Base-by-base conservation (phyloP, 2,113 vertebrate species). In the Pterocles gutturalis region DNA sequence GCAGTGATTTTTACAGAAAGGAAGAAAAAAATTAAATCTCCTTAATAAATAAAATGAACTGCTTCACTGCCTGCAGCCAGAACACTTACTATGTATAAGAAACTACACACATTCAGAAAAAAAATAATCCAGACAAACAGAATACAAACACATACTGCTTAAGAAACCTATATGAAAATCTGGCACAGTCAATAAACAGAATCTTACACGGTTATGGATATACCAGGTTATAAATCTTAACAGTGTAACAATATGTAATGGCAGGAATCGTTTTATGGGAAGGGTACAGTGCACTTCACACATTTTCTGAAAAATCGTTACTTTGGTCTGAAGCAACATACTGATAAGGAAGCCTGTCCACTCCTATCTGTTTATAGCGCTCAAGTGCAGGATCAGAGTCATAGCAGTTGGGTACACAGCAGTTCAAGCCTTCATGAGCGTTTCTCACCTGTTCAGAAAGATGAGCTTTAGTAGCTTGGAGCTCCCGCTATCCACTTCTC, bases 31-130 rank as follows among this genome's bases (percentile, higher is more conserved):
- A 72, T 70, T 43, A 25, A 53, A 15, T 14, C 9, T 75, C 53
- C 65, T 70, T 57, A 62, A 94, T 87, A 97, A 94, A 96, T 96
- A 88, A 93, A 93, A 61, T 93, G 11, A 88, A 83, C 72, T 91
- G 97, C 90, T 93, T 94, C 92, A 86, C 72, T 82, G 94, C 55
- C 72, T 87, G 62, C 80, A 91, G 62, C 73, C 54, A 9, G 90
- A 96, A 95, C 86, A 90, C 70, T 94, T 96, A 93, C 65, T 96
- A 83, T 73, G 85, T 82, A 21, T 94, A 96, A 96, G 91, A 97
- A 96, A 89, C 31, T 69, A 82, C 79, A 65, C 72, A 65, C 11
- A 49, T 72, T 84, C 88, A 91, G 83, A 84, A 54, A 88, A 81
- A 83, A 86, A 62, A 58, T 34, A 84, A 94, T 55, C 76, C 65